Base-by-base conservation (phyloP, 2,888 invertebrate genomes). In the Chrysolina haemoptera region DNA sequence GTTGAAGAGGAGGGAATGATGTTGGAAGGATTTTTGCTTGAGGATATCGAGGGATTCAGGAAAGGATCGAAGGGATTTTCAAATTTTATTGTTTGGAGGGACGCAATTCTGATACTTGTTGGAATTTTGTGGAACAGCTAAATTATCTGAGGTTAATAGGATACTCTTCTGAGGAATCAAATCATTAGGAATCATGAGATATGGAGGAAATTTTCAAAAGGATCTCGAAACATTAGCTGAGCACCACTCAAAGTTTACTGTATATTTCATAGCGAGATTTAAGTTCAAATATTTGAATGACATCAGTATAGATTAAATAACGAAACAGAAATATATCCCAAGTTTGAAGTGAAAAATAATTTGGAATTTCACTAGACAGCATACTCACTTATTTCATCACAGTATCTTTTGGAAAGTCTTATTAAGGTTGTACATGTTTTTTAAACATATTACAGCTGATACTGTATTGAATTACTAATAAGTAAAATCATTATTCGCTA, bases 1-100 rank as follows among this genome's bases (percentile, higher is more conserved):
- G 64, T 68, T 66, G 64, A 74, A 78, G 78, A 77, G 79, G 81
- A 79, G 75, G 77, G 77, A 74, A 70, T 72, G 71, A 74, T 72
- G 75, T 75, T 73, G 76, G 74, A 75, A 79, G 70, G 78, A 76
- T 79, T 70, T 62, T 76, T 27, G 62, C 59, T 71, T 69, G 63
- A 65, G 69, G 65, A 73, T 69, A 27, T 71, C 41, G 62, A 75
- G 73, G 73, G 70, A 74, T 68, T 72, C 50, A 59, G 65, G 48
- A 62, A 67, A 63, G 55, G 27, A 70, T 41, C 64, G 55, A 27
- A 62, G 70, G 75, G 53, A 70, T 71, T 64, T 75, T 27, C 71
- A 71, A 68, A 71, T 67, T 66, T 43, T 12, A 55, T 53, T 67
- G 40, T 66, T 66, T 59, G 67, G 66, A 73, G 73, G 73, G 73